phyloP scores from a whole-genome alignment of 1,140 invertebrate genomes.

The Drosophila arawakana region DNA sequence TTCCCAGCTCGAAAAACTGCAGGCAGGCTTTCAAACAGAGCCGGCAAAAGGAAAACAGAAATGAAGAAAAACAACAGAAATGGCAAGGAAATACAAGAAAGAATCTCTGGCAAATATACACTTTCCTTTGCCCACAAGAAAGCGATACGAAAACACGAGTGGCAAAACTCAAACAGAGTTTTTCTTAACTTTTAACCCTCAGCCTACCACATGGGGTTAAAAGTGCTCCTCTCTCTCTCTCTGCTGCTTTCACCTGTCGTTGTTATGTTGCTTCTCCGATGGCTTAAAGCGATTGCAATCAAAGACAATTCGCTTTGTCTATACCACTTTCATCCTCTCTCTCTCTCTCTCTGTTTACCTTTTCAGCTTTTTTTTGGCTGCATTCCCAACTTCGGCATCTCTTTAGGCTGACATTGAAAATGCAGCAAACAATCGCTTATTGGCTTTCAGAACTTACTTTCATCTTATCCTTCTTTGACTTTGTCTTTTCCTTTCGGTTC shows the following conservation, averaged over 20 bases:
- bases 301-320: constrained; percentile 4
- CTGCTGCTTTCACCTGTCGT: background rate
- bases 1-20: constrained; percentile 42
- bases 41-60: background rate
- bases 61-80: background rate
- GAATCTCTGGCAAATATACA: constrained; percentile 7
- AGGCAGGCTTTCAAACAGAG: constrained; percentile 7
- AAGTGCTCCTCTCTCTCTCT: background rate
- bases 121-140: background rate
- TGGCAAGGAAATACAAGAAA: background rate
- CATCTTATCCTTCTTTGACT: background rate
- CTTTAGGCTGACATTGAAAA: constrained; percentile 13
- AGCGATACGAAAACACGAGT: background rate
- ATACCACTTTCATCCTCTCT: background rate
- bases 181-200: constrained; percentile 64
- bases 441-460: background rate
- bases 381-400: constrained; percentile 1
- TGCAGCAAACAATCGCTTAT: constrained; percentile 6
- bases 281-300: constrained; percentile 24
- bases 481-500: too few species aligned
- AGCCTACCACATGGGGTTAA: background rate
- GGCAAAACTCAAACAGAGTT: constrained; percentile 54
- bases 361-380: background rate
- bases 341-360: background rate
- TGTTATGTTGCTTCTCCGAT: constrained; percentile 8